These are phyloP conservation scores for Ptychoptera albimana DNA, from an alignment of 2,888 invertebrate genomes.

Conservation along the genomic window DNA sequence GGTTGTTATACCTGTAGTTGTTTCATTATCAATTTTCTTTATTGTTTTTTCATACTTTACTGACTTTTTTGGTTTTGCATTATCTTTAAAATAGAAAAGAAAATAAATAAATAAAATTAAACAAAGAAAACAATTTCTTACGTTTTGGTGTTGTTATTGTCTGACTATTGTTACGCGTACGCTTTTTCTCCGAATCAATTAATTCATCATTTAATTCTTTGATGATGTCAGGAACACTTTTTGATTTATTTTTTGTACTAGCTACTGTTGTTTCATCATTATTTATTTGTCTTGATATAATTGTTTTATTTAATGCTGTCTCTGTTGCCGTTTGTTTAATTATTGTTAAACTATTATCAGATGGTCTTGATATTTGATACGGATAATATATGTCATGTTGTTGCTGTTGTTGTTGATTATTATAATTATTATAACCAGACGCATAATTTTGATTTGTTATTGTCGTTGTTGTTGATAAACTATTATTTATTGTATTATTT, in stretches of 20 bases:
- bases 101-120: constrained; percentile 4
- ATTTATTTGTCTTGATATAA: too few relatives aligned
- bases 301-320: too few relatives aligned
- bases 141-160: constrained; percentile 19
- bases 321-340: too few relatives aligned
- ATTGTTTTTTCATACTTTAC: too few relatives aligned
- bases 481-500: too few relatives aligned
- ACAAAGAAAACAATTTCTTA: not conserved
- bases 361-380: too few relatives aligned
- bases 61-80: too few relatives aligned
- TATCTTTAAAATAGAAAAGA: too few relatives aligned
- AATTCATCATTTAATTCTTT: constrained; percentile 55
- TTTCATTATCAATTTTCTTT: too few relatives aligned
- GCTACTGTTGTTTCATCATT: not conserved
- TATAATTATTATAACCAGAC: not conserved
- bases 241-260: constrained; percentile 32
- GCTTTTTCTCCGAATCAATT: constrained; percentile 34
- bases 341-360: too few relatives aligned
- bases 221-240: constrained; percentile 60
- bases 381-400: not conserved
- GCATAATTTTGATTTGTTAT: not conserved
- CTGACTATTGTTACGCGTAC: constrained; percentile 37
- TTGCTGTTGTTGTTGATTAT: not conserved
- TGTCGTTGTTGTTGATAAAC: too few relatives aligned
- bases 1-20: too few relatives aligned